Conservation (phyloP, 2,888 invertebrate species). For the Tanytarsus gracilentus region DNA sequence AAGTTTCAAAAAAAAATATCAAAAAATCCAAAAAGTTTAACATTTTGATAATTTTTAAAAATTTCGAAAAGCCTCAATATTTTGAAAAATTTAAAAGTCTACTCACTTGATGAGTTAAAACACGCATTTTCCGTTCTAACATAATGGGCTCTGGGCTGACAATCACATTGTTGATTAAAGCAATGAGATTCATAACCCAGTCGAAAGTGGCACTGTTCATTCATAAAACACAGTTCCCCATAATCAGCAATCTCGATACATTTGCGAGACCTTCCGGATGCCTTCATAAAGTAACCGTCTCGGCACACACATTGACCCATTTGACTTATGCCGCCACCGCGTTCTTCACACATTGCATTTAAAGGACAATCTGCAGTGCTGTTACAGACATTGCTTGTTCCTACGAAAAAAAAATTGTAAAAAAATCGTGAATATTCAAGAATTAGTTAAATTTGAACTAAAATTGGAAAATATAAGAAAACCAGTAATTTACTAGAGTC, state of each 20-base stretch:
- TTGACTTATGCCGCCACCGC: conserved; percentile 30
- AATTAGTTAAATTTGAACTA: too few species aligned
- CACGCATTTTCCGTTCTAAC: conserved; percentile 37
- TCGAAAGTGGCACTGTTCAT: conserved; percentile 41
- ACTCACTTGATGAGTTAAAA: conserved; percentile 40
- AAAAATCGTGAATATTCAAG: too few species aligned
- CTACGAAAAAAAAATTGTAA: conserved; percentile 29
- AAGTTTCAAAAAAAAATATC: too few species aligned
- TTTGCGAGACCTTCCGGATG: conserved; percentile 31
- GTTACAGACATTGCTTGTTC: conserved; percentile 32
- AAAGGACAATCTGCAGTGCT: conserved; percentile 31
- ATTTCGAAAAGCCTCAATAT: neutral
- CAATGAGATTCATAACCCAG: conserved; percentile 38
- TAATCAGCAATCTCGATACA: conserved; percentile 29
- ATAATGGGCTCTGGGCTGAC: conserved; percentile 38
- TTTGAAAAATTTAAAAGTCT: neutral
- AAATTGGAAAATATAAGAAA: neutral
- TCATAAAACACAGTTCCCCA: conserved; percentile 38
- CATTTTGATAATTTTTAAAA: too few species aligned
- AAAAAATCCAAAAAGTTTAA: too few species aligned
- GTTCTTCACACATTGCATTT: conserved; percentile 31
- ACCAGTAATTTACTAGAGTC: too few species aligned
- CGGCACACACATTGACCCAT: conserved; percentile 34
- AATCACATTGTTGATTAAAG: conserved; percentile 37
- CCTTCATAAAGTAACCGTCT: conserved; percentile 32